Evolutionary conservation across 2,797 vertebrate species (phyloP), one percentile per base, ranked within the genome.

Genomic region (Peromyscus melanophrys): DNA sequence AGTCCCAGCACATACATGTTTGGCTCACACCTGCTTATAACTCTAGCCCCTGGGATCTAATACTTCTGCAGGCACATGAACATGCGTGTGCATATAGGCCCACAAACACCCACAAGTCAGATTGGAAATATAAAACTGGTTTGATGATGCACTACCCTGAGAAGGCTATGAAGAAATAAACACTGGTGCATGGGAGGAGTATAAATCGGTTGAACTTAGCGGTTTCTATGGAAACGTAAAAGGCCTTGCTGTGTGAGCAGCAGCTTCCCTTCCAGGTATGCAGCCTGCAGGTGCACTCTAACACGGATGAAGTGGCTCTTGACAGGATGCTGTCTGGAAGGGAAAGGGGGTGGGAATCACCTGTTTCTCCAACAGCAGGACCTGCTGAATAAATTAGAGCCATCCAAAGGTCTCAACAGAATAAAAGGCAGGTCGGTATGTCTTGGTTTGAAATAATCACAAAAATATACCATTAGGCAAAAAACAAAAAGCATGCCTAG

Each of bases 391-490:
- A 76, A 93, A 83, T 89, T 34, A 52, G 8, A 17, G 17, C 27
- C 55, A 90, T 25, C 8, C n/a, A 63, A 90, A 85, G 57, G 88
- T 69, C 78, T 88, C 40, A 77, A 43, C 43, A 40, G 34, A 88
- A 94, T 16, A 90, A 4, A 34, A n/a, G 16, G 16, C 21, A 95
- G 55, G 34, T 73, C 19, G 55, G 1, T 43, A 67, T 13, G 25
- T 40, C 55, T 49, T 88, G 63, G 86, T 92, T 92, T 94, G 19
- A 40, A 88, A 57, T 73, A 88, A 57, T 73, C 43, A 67, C 25
- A 65, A 89, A 89, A 97, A 87, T 82, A 67, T 19, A 95, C 23
- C 25, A 12, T 92, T 87, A 76, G 40, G 6, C 80, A 86, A 77
- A 84, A 59, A 93, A 27, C 25, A 52, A 71, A 82, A 96, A 87